These are phyloP conservation scores for Ptyas mucosa DNA, from an alignment of 2,113 vertebrate genomes.

Conservation along the genomic window DNA sequence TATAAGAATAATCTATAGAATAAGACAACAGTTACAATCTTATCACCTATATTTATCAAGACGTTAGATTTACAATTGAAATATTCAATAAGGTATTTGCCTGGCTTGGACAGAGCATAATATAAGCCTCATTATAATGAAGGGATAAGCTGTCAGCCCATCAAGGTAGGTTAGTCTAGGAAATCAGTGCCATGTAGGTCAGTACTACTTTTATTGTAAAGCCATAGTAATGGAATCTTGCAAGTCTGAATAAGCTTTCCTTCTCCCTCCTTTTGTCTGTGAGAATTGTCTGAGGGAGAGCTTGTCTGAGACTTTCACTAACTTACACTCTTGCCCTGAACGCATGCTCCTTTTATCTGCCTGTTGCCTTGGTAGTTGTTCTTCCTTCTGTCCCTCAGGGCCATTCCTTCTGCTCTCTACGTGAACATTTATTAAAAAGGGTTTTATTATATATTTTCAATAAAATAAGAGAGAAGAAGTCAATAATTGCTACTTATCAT, in stretches of 20 bases:
- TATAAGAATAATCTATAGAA: not conserved
- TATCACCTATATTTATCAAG: not conserved
- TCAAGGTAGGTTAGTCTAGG: not conserved
- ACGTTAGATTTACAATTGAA: not conserved
- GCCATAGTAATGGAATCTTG: not conserved
- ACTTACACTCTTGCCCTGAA: not conserved
- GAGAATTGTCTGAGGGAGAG: not conserved
- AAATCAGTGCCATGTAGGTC: not conserved
- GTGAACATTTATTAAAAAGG: not conserved
- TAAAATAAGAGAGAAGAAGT: not conserved
- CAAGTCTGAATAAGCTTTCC: not conserved
- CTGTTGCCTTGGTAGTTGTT: not conserved
- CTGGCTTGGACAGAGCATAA: not conserved
- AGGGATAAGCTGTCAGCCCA: not conserved
- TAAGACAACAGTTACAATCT: not conserved
- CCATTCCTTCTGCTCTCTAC: not conserved
- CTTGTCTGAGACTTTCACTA: not conserved
- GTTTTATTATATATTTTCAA: not conserved
- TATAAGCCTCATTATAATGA: not conserved
- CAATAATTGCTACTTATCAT: not conserved
- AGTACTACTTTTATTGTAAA: not conserved
- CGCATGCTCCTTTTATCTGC: not conserved
- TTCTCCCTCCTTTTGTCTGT: not conserved
- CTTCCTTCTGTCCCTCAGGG: not conserved
- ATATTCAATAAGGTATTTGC: not conserved